phyloP scores from a whole-genome alignment of 2,113 vertebrate species.

The Protobothrops mucrosquamatus region DNA sequence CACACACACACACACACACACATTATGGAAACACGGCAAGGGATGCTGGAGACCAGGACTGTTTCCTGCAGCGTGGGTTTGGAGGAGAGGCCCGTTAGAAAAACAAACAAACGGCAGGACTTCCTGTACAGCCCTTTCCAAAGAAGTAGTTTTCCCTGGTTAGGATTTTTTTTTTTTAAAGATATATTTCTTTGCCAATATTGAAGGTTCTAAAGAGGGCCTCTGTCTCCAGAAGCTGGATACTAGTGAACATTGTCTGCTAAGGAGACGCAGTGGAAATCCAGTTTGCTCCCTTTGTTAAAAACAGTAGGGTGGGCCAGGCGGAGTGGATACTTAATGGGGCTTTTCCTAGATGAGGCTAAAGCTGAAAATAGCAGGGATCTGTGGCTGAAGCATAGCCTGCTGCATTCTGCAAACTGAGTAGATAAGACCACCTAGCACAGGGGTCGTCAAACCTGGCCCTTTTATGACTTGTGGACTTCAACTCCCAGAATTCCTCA shows the following conservation, averaged over 20 bases:
- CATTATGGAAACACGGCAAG: conserved; percentile 47
- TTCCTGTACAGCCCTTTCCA: background rate
- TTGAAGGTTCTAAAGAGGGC: background rate
- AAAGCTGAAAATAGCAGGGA: background rate
- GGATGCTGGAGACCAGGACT: conserved; percentile 48
- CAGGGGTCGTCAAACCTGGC: too few relatives aligned
- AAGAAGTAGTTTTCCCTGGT: background rate
- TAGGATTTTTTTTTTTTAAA: background rate
- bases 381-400: background rate
- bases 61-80: conserved; percentile 49
- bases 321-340: background rate
- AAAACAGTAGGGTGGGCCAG: background rate
- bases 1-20: conserved; percentile 41
- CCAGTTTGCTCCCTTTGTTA: background rate
- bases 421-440: background rate
- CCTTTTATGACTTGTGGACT: too few relatives aligned
- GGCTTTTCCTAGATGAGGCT: too few relatives aligned
- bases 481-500: too few relatives aligned
- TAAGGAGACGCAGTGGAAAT: background rate
- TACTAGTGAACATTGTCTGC: background rate
- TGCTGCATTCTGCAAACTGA: background rate
- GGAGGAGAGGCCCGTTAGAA: conserved; percentile 40
- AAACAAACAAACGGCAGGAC: conserved; percentile 50
- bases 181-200: background rate
- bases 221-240: background rate